These are phyloP conservation scores for Lophius americanus DNA, from an alignment of 2,797 vertebrate species.

Conservation along the genomic window DNA sequence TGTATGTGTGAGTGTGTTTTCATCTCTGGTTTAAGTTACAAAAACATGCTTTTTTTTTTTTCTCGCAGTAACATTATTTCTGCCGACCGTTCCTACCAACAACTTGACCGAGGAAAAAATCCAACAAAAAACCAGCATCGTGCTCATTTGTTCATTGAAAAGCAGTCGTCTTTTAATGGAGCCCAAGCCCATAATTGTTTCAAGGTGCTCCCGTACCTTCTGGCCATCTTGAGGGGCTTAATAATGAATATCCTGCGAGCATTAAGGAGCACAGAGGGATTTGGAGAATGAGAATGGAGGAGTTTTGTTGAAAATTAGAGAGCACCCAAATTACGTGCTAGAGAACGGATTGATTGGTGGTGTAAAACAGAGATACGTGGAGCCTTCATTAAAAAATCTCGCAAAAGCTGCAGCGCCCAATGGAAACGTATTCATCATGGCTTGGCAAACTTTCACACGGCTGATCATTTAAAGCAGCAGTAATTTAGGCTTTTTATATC, in stretches of 20 bases:
- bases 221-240: conserved; percentile 49
- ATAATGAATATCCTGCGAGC: conserved; percentile 32
- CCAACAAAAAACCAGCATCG: background rate
- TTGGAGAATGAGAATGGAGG: conserved; percentile 20
- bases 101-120: conserved; percentile 6
- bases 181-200: conserved; percentile 55
- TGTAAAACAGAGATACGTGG: background rate
- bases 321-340: conserved; percentile 12
- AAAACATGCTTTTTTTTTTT: conserved; percentile 46
- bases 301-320: conserved; percentile 22
- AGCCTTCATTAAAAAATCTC: background rate
- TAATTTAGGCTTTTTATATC: background rate
- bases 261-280: conserved; percentile 40
- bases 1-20: conserved; percentile 29
- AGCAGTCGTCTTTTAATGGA: conserved; percentile 39
- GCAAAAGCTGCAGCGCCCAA: background rate
- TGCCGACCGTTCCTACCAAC: conserved; percentile 29
- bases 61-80: conserved; percentile 23
- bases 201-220: conserved; percentile 51
- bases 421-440: background rate
- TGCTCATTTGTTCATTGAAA: conserved; percentile 37
- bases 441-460: background rate
- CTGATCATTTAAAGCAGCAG: background rate
- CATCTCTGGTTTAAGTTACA: conserved; percentile 48
- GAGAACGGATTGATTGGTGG: conserved; percentile 19